phyloP scores from a whole-genome alignment of 2,797 vertebrate species.

The Buphagus erythrorhynchus region DNA sequence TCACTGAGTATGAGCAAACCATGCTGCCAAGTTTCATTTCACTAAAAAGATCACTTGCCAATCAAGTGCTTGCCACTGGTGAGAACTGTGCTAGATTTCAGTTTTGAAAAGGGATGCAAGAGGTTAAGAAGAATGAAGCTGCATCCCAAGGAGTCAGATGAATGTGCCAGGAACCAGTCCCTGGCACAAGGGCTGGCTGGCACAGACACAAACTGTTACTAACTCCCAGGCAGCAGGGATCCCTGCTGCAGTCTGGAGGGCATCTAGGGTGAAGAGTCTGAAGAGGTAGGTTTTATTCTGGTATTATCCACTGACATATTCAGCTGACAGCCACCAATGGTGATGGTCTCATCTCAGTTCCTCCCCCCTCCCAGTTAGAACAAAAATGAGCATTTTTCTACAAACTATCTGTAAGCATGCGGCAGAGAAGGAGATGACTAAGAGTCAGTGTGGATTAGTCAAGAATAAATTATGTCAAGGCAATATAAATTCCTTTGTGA shows the following conservation, averaged over 20 bases:
- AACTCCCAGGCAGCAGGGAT: neutral
- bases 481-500: slow-evolving; percentile 12
- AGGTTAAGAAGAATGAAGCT: neutral
- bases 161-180: neutral
- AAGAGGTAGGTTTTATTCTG: neutral
- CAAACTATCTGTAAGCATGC: neutral
- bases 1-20: neutral
- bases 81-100: neutral
- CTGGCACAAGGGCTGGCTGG: neutral
- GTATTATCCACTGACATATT: neutral
- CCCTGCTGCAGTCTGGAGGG: neutral
- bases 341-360: neutral
- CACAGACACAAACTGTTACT: neutral
- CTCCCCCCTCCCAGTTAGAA: neutral
- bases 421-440: neutral
- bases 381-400: neutral
- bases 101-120: neutral
- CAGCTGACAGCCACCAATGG: neutral
- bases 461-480: slow-evolving; percentile 22
- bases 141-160: neutral
- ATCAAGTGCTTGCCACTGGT: neutral
- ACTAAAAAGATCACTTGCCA: neutral
- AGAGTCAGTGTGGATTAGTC: neutral
- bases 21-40: neutral
- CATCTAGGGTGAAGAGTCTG: neutral